A percentile compares a stretch with the other conserved stretches of the same genome.
Conservation (phyloP, 1,140 invertebrate genomes). For the Orchestia grillus region DNA sequence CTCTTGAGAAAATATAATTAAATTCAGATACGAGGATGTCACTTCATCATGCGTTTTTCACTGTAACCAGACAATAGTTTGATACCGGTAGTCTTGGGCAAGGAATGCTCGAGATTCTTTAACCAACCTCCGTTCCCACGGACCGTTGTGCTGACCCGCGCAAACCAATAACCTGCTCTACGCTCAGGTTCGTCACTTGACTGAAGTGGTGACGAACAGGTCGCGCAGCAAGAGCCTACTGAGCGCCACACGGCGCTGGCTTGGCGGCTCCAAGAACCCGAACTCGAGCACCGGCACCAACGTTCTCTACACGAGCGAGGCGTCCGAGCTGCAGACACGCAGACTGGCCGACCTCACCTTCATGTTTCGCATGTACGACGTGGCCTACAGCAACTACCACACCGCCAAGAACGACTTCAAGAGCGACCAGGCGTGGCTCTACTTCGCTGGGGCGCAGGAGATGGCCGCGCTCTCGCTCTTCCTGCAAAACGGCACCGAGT, state of each 20-base stretch:
- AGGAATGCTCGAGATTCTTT: no score
- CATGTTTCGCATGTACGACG: conserved; percentile 93
- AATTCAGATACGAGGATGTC: no score
- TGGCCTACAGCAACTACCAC: conserved; percentile 95
- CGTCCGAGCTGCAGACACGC: conserved; percentile 92
- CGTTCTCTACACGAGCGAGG: conserved; percentile 82
- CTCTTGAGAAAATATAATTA: no score
- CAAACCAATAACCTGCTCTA: background rate
- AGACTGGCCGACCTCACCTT: conserved; percentile 95
- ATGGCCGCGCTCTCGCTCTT: conserved; percentile 92
- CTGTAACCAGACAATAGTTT: no score
- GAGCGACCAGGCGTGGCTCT: conserved; percentile 95
- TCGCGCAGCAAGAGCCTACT: conserved; percentile 80
- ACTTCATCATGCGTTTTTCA: no score
- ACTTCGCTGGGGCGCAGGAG: conserved; percentile 94
- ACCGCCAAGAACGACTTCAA: conserved; percentile 96
- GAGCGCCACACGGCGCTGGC: conserved; percentile 94
- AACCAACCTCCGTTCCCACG: no score
- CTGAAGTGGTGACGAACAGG: conserved; percentile 78
- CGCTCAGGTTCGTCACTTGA: conserved; percentile 79
- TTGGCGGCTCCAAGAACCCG: conserved; percentile 80
- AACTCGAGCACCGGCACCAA: conserved; percentile 62
- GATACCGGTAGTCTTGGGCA: no score
- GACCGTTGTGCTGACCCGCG: no score
- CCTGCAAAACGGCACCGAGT: conserved; percentile 81